Evolutionary conservation across 2,113 vertebrate genomes (phyloP), one percentile per base, ranked within the genome.

Genomic region (Amblyopsis rosae): DNA sequence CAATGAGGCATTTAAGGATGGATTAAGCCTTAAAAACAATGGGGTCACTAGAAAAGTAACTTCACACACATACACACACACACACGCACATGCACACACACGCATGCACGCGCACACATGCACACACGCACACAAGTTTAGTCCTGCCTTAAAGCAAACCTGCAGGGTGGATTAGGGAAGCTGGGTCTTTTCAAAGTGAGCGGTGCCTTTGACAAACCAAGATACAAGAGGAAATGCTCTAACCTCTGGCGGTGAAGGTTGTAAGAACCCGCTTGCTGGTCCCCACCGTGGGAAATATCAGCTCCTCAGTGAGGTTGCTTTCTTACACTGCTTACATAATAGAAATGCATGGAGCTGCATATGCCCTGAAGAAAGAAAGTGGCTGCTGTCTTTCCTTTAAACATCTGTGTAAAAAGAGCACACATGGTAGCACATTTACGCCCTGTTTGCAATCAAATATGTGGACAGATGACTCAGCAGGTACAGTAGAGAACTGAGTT

Each of bases 1-100:
- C 81, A 88, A 83, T 91, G 88, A 91, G 86, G 85, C 92, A 88
- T 90, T 86, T 88, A 89, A 83, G 82, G 86, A 88, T 86, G 87
- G 80, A 91, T 86, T 84, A 82, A 86, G 85, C 76, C 83, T 75
- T 41, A 73, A 88, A 87, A 92, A 89, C 82, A 88, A 92, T 85
- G 69, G 65, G 77, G 82, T 86, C 83, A 85, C 81, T 88, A 50
- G 73, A 80, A 82, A 80, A 82, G 85, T 80, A 76, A 85, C 81
- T 80, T 78, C 67, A 26, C 69, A 81, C 82, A 9, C 53, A 16
- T n/a, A 16, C 17, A 16, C n/a, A n/a, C 69, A 81, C 82, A 16
- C 26, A 26, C 26, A 26, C 26, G 3, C 26, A 26, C 26, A 26
- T 2, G 3, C 26, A 26, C 26, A 2, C 26, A 26, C 19, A 19